These are phyloP conservation scores for Lontra canadensis DNA, from an alignment of 2,113 vertebrate genomes.

Conservation along the genomic window DNA sequence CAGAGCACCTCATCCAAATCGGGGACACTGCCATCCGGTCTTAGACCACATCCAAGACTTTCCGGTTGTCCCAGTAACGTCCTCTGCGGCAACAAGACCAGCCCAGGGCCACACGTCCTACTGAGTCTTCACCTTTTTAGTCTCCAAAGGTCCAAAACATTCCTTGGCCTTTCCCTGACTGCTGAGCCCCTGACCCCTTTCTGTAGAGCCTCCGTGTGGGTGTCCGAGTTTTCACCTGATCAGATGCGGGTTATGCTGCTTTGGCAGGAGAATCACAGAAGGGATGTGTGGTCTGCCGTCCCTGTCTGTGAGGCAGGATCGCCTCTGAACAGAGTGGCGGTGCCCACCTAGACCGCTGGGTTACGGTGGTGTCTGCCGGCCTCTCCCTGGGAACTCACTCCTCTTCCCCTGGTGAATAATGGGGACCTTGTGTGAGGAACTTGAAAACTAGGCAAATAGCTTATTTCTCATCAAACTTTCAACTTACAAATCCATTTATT, in stretches of 20 bases:
- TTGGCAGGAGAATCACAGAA: not conserved
- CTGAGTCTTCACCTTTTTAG: not conserved
- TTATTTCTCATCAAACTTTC: not conserved
- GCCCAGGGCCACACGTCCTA: accelerated
- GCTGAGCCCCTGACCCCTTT: not conserved
- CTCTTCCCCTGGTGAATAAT: not conserved
- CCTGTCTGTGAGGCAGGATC: not conserved
- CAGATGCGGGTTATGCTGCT: not conserved
- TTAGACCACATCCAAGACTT: not conserved
- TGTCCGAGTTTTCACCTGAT: not conserved
- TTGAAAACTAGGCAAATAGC: not conserved
- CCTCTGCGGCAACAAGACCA: not conserved
- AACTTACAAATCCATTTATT: not conserved
- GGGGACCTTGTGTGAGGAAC: not conserved
- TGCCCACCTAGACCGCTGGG: not conserved
- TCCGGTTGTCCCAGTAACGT: not conserved
- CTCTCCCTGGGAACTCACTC: not conserved
- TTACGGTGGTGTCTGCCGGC: accelerated
- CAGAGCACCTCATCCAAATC: accelerated
- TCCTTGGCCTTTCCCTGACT: not conserved
- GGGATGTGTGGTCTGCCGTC: accelerated
- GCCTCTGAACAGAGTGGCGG: accelerated
- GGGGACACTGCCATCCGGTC: not conserved
- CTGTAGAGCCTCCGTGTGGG: not conserved
- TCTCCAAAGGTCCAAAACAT: not conserved